Percentiles rank a stretch among this genome's conserved stretches.
Conservation (phyloP, 2,888 invertebrate genomes). For the Xanthorhoe designata region DNA sequence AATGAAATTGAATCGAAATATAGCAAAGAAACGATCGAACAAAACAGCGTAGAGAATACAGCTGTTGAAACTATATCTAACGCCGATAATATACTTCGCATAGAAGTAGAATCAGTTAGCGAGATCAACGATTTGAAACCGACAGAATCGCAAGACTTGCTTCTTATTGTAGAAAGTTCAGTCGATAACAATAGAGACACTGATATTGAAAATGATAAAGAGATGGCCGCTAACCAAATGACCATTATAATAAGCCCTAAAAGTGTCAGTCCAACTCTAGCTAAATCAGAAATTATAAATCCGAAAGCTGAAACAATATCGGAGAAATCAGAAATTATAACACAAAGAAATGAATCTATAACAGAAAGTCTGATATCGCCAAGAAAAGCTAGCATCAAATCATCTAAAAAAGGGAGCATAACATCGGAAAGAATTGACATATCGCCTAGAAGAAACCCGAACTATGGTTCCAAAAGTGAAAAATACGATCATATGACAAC, state of each 20-base stretch:
- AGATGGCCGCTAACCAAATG: slow-evolving; percentile 53
- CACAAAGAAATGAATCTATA: slow-evolving; percentile 3
- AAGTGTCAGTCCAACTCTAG: not conserved
- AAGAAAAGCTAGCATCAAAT: slow-evolving; percentile 6
- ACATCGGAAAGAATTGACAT: not conserved
- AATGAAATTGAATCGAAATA: slow-evolving; percentile 11
- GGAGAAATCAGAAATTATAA: not conserved
- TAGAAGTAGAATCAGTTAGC: slow-evolving; percentile 60
- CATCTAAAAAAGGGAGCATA: not conserved
- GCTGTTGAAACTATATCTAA: slow-evolving; percentile 6
- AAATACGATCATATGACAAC: slow-evolving; percentile 25
- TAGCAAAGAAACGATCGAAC: slow-evolving; percentile 1
- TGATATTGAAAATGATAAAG: slow-evolving; percentile 32
- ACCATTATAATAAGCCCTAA: slow-evolving; percentile 66
- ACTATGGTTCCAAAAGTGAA: slow-evolving; percentile 11
- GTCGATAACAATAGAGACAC: slow-evolving; percentile 46
- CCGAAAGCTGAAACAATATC: slow-evolving; percentile 5
- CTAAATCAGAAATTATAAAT: not conserved
- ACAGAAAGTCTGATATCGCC: slow-evolving; percentile 12
- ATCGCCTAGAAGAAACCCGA: not conserved
- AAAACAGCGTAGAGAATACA: not conserved
- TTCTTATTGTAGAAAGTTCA: slow-evolving; percentile 62
- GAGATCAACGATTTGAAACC: slow-evolving; percentile 51
- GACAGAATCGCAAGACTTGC: slow-evolving; percentile 49
- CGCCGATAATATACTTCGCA: slow-evolving; percentile 52